Conservation (phyloP, 30 jellyfish, hydroid and myxozoan genomes). For the Pseudorhiza aurosa region DNA sequence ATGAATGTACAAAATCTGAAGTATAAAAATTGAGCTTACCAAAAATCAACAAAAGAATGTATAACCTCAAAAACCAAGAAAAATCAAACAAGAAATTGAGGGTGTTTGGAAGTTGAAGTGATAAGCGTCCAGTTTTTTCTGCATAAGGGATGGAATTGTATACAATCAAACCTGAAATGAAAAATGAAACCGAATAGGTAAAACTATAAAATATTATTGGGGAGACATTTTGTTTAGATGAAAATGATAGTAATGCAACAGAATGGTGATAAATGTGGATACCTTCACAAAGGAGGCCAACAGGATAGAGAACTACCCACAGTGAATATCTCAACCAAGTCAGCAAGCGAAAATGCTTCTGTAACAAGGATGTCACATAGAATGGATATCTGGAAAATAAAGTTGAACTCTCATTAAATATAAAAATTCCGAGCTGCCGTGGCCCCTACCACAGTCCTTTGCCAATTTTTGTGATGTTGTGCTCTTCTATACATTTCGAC, state of each 20-base stretch:
- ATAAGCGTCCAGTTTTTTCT: constrained; percentile 39
- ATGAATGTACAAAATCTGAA: no score
- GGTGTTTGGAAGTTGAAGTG: constrained; percentile 70
- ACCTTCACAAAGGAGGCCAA: constrained; percentile 91
- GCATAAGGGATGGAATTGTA: constrained; percentile 75
- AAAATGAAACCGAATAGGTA: background rate
- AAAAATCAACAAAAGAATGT: constrained; percentile 38
- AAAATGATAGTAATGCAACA: no score
- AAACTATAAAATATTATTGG: background rate
- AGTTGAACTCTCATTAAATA: no score
- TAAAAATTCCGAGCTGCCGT: no score
- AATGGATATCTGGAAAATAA: constrained; percentile 93
- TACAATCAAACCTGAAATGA: constrained; percentile 48
- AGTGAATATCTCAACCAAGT: constrained; percentile 87
- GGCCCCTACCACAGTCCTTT: no score
- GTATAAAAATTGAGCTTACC: constrained; percentile 70
- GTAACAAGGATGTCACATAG: constrained; percentile 71
- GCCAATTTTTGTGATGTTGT: no score
- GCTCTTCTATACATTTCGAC: no score
- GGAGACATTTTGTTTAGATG: no score
- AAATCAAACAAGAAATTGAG: constrained; percentile 66
- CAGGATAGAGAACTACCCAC: constrained; percentile 88
- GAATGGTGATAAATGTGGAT: no score
- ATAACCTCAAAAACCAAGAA: constrained; percentile 43
- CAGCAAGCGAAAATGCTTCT: constrained; percentile 3